A percentile compares a stretch with the other conserved stretches of the same genome.
Conservation (phyloP, 2,797 vertebrate genomes). For the Acanthis flammea region DNA sequence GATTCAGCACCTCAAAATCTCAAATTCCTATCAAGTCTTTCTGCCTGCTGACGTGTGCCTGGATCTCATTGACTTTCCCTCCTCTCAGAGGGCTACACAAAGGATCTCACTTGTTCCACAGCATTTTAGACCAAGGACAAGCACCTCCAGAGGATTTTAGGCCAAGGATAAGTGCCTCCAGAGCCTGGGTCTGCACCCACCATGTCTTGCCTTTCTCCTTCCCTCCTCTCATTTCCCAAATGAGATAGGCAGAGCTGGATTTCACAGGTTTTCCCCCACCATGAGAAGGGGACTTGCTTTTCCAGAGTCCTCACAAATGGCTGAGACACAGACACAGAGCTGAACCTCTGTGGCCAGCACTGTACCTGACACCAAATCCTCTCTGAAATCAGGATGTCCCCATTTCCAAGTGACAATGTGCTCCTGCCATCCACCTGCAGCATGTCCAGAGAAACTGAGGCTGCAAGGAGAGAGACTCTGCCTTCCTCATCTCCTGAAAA, state of each 20-base stretch:
- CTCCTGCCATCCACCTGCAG: not conserved
- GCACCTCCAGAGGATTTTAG: not conserved
- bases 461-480: not conserved
- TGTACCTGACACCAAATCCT: not conserved
- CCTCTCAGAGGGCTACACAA: not conserved
- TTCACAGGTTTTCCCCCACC: fast-evolving
- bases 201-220: not conserved
- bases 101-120: not conserved
- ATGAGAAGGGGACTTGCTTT: not conserved
- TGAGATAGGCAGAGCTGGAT: not conserved
- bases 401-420: fast-evolving
- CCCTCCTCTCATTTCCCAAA: not conserved
- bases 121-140: not conserved
- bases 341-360: not conserved
- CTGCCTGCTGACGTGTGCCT: not conserved
- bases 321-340: not conserved
- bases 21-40: not conserved
- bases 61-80: not conserved
- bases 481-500: not conserved
- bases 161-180: not conserved
- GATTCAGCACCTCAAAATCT: not conserved
- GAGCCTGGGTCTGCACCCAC: not conserved
- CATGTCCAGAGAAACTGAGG: not conserved
- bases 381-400: not conserved
- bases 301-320: not conserved